Base-by-base conservation (phyloP, 2,113 vertebrate species). In the Brachypodius melanocephalos region DNA sequence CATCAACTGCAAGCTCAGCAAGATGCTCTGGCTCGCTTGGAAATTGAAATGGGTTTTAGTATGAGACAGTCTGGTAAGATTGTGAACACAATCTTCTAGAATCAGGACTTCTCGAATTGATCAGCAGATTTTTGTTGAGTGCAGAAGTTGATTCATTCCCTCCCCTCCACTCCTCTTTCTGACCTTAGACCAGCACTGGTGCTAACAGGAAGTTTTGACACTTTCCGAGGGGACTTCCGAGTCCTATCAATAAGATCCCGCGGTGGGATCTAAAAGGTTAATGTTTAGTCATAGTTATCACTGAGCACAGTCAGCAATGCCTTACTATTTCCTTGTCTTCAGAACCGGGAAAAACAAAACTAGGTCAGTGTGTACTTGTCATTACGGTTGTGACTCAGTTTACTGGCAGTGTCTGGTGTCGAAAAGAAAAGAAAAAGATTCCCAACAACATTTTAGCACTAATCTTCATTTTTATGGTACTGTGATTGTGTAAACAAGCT, bases 381-480 rank as follows among this genome's bases (percentile, higher is more conserved):
- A 38, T 94, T 69, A 86, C 68, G 2, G 88, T 92, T 93, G 92
- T 97, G 95, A 96, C 93, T 96, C 96, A 93, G 92, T 95, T 96
- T 96, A 96, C 85, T 96, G 94, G 94, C 87, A 97, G 68, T 8
- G 42, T 21, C 61, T 73, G 79, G 75, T 72, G 88, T 81, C 55
- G 3, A 59, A 90, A 93, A 65, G 28, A 46, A 89, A 89, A 69
- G 24, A 77, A 77, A 88, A 78, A 95, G 84, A 84, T 32, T 71
- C 93, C 92, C 90, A 84, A 68, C 76, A 55, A 61, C 54, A 55
- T 88, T 76, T 72, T n/a, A 91, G 71, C 51, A 29, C 58, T 85
- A 58, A 92, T 54, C 77, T 81, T 55, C 16, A 34, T 83, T 91
- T 80, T 81, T 51, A 31, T 38, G 63, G 48, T 88, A 12, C 40